Percentiles rank a stretch among this genome's conserved stretches.
Conservation (phyloP, 1,140 invertebrate species). For the Aphelenchoides fujianensis region DNA sequence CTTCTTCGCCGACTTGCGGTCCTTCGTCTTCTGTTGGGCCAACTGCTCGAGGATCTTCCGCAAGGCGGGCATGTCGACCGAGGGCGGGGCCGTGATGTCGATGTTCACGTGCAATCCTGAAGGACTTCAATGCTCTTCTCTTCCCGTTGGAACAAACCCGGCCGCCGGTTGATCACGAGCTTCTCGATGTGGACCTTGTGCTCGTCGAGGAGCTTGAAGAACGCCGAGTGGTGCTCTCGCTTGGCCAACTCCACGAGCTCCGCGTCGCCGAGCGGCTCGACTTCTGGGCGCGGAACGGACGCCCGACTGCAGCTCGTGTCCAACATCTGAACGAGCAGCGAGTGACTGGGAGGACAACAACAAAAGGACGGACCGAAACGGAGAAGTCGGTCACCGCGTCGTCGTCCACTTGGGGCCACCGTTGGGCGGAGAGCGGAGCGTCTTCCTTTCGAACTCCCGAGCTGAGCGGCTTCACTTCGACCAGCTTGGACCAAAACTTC, state of each 20-base stretch:
- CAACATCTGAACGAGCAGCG: neutral
- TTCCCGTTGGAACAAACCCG: too few species aligned
- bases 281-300: neutral
- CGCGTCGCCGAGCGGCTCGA: neutral
- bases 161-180: neutral
- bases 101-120: neutral
- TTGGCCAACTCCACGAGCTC: conserved; percentile 28
- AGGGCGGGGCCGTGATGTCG: neutral
- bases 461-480: neutral
- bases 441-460: conserved; percentile 26
- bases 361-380: conserved; percentile 27
- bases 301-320: conserved; percentile 6
- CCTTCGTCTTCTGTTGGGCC: neutral
- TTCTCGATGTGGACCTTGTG: neutral
- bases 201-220: conserved; percentile 22
- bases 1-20: neutral
- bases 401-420: conserved; percentile 50
- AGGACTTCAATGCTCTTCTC: too few species aligned
- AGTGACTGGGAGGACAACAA: too few species aligned
- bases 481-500: conserved; percentile 48
- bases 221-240: conserved; percentile 18
- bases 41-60: neutral
- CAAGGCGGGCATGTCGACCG: neutral
- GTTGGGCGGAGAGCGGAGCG: conserved; percentile 27
- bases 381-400: conserved; percentile 49